phyloP scores from a whole-genome alignment of 2,888 invertebrate species.

The Bellardia pandia region DNA sequence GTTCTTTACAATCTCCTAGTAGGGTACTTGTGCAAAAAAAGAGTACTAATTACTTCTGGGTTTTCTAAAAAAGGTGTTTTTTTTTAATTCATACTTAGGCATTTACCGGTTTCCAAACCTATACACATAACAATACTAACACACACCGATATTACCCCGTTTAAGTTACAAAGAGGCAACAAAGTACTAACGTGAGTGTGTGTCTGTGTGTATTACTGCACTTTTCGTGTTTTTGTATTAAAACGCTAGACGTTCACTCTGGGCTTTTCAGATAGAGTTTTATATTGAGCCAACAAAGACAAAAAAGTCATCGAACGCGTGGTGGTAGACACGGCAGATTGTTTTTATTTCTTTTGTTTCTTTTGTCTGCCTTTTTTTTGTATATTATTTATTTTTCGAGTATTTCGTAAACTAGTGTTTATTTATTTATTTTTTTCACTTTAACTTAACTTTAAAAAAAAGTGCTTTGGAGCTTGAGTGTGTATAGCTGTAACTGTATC shows the following conservation, averaged over 20 bases:
- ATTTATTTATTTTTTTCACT: slow-evolving; percentile 23
- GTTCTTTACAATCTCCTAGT: background rate
- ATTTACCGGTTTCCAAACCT: slow-evolving; percentile 58
- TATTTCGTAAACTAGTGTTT: slow-evolving; percentile 62
- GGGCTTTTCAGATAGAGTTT: slow-evolving; percentile 82
- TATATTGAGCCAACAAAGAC: slow-evolving; percentile 75
- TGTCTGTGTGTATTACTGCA: slow-evolving; percentile 73
- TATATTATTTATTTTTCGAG: slow-evolving; percentile 59
- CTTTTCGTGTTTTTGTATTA: slow-evolving; percentile 77
- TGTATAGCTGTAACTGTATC: background rate
- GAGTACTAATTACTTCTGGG: slow-evolving; percentile 70
- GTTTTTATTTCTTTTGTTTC: slow-evolving; percentile 49
- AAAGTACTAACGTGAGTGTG: background rate
- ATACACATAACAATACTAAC: background rate
- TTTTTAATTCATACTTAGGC: slow-evolving; percentile 28
- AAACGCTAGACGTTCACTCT: slow-evolving; percentile 76
- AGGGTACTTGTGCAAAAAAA: slow-evolving; percentile 37
- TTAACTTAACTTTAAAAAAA: background rate
- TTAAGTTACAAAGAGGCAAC: slow-evolving; percentile 47
- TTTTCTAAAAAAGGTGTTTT: slow-evolving; percentile 51
- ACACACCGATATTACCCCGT: background rate
- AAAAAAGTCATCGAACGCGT: slow-evolving; percentile 67
- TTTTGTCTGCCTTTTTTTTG: slow-evolving; percentile 49
- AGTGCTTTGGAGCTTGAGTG: background rate
- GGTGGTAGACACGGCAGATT: slow-evolving; percentile 28